phyloP scores from a whole-genome alignment of 2,888 invertebrate genomes.

The Habroteleia sp. region DNA sequence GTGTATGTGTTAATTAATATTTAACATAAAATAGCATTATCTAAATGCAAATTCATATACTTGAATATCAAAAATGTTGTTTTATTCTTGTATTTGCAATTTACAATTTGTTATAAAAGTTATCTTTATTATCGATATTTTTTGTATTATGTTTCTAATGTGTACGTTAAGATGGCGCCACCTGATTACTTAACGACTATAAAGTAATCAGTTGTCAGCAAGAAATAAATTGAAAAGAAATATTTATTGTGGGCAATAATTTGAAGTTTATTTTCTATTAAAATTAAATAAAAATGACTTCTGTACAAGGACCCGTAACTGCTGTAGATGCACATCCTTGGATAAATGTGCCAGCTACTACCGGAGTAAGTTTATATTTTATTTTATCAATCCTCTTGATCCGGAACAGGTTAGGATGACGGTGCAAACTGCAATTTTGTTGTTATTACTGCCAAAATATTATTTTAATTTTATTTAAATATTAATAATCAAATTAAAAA shows the following conservation, averaged over 20 bases:
- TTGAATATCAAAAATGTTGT: too few relatives aligned
- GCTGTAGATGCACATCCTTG: neutral
- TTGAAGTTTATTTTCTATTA: too few relatives aligned
- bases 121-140: too few relatives aligned
- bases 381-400: neutral
- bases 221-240: neutral
- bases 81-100: too few relatives aligned
- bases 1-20: too few relatives aligned
- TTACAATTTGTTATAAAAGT: too few relatives aligned
- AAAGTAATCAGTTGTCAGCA: constrained; percentile 2
- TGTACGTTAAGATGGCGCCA: too few relatives aligned
- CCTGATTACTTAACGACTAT: too few relatives aligned
- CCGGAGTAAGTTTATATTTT: constrained; percentile 85
- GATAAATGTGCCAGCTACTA: constrained; percentile 88
- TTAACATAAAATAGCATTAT: too few relatives aligned
- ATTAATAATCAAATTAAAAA: neutral
- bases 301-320: neutral
- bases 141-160: too few relatives aligned
- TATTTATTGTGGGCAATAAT: neutral
- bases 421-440: constrained; percentile 72
- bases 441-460: neutral
- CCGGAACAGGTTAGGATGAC: constrained; percentile 80
- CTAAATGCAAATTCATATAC: too few relatives aligned
- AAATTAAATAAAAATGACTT: neutral
- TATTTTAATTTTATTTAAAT: too few relatives aligned